Evolutionary conservation across 2,113 vertebrate species (phyloP).

Genomic region (Platysternon megacephalum): DNA sequence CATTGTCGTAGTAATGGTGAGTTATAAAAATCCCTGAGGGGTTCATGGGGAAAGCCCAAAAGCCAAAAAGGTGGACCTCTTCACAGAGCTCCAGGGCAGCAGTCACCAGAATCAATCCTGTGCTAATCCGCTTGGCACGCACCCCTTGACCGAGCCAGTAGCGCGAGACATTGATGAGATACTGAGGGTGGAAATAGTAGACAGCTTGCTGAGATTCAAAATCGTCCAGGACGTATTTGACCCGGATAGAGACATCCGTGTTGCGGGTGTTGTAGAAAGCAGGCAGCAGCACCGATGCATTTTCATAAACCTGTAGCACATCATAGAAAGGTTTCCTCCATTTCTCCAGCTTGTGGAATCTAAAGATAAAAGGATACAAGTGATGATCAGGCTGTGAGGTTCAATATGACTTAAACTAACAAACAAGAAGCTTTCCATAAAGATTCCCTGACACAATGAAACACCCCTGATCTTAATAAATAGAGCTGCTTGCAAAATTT

Average conservation of each 20-base stretch:
- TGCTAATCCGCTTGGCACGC: constrained; percentile 93
- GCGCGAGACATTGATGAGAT: constrained; percentile 93
- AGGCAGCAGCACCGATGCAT: constrained; percentile 93
- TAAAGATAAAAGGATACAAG: constrained; percentile 20
- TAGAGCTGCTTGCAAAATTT: not conserved
- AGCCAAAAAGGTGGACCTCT: constrained; percentile 97
- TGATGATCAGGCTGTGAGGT: fast-evolving
- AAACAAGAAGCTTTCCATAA: fast-evolving
- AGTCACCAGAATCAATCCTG: constrained; percentile 94
- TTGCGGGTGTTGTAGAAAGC: constrained; percentile 98
- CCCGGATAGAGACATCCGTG: constrained; percentile 95
- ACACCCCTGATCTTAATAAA: fast-evolving
- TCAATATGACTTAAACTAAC: not conserved
- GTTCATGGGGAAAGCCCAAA: constrained; percentile 98
- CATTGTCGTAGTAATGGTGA: constrained; percentile 98
- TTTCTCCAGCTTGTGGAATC: constrained; percentile 97
- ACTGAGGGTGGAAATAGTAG: constrained; percentile 97
- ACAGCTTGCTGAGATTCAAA: constrained; percentile 90
- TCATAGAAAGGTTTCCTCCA: constrained; percentile 96
- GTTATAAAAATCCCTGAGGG: constrained; percentile 94
- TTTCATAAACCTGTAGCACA: constrained; percentile 92
- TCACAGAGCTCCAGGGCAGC: constrained; percentile 95
- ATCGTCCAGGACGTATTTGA: constrained; percentile 96
- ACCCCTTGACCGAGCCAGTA: constrained; percentile 96
- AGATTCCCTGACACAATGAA: not conserved